These are phyloP conservation scores for Sciurus carolinensis DNA, from an alignment of 2,797 vertebrate genomes.

Conservation along the genomic window DNA sequence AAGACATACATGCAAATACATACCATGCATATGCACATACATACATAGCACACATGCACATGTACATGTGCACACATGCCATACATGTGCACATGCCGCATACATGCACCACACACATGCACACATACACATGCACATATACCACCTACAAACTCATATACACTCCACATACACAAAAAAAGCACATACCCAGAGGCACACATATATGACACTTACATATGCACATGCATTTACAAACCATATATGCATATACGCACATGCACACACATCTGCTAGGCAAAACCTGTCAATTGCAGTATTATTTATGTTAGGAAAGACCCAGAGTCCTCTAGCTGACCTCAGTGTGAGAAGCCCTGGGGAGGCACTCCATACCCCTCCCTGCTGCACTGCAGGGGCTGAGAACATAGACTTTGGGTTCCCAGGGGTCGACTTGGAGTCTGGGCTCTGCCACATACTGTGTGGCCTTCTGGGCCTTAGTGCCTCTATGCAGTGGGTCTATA, in stretches of 20 bases:
- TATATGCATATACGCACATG: background rate
- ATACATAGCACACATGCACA: too few relatives aligned
- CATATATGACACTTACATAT: too few relatives aligned
- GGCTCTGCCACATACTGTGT: background rate
- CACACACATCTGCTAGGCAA: background rate
- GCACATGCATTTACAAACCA: too few relatives aligned
- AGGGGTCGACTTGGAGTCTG: background rate
- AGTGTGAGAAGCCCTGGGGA: background rate
- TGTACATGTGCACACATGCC: too few relatives aligned
- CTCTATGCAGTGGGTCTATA: background rate
- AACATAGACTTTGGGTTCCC: background rate
- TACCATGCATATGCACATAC: too few relatives aligned
- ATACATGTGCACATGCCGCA: too few relatives aligned
- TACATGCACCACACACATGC: too few relatives aligned
- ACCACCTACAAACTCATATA: too few relatives aligned
- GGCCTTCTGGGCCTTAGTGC: background rate
- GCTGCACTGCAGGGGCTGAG: background rate
- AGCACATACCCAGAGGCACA: too few relatives aligned
- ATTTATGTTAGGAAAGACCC: background rate
- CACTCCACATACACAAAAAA: too few relatives aligned
- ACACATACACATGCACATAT: too few relatives aligned
- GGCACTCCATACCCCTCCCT: rapidly evolving
- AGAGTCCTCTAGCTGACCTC: background rate
- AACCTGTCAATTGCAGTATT: background rate
- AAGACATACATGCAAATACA: too few relatives aligned